Conservation (phyloP, 2,888 invertebrate genomes). For the Ichneumoninae sp. region DNA sequence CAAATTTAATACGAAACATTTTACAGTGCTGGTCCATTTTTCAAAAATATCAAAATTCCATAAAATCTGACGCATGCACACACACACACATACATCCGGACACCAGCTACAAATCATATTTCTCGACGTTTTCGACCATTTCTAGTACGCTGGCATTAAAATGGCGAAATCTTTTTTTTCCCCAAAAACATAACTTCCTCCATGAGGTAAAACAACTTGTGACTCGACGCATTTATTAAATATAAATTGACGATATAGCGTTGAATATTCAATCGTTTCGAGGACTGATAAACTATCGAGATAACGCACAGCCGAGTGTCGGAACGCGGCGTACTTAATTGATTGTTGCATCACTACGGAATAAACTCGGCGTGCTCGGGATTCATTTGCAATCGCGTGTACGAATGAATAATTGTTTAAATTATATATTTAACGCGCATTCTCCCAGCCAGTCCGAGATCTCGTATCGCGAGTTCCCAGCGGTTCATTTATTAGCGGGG, state of each 20-base stretch:
- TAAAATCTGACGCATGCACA: too few relatives aligned
- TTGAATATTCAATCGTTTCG: neutral
- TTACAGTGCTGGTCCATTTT: too few relatives aligned
- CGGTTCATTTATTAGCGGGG: conserved; percentile 37
- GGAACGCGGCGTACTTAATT: conserved; percentile 14
- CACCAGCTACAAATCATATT: too few relatives aligned
- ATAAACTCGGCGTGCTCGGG: conserved; percentile 15
- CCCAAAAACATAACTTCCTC: too few relatives aligned
- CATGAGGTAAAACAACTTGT: too few relatives aligned
- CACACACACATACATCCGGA: too few relatives aligned
- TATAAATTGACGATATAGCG: conserved; percentile 8
- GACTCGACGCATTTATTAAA: neutral
- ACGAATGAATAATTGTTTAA: conserved; percentile 42
- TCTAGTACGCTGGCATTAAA: too few relatives aligned
- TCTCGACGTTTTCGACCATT: too few relatives aligned
- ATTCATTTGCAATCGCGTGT: conserved; percentile 28
- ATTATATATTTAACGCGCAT: conserved; percentile 41
- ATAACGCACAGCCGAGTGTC: neutral
- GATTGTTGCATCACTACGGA: conserved; percentile 29
- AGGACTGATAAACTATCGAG: neutral
- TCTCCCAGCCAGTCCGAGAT: conserved; percentile 20
- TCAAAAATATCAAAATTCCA: too few relatives aligned
- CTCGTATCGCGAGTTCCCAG: conserved; percentile 20
- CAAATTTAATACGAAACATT: too few relatives aligned
- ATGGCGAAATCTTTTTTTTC: too few relatives aligned